Base-by-base conservation (phyloP, 2,797 vertebrate genomes). In the Pyrocephalus nanus region DNA sequence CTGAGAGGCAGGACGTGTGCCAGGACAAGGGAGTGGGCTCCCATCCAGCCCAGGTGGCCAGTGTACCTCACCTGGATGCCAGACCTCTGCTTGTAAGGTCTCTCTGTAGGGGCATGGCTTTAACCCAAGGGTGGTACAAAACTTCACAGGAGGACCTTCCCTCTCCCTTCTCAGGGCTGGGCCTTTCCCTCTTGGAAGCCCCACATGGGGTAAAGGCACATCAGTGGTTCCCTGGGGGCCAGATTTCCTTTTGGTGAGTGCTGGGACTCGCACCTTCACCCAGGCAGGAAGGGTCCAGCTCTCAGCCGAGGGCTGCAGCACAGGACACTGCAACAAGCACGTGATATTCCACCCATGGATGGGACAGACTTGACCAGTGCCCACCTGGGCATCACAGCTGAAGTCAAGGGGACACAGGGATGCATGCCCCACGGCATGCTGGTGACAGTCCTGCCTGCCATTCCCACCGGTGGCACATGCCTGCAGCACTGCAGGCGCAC, bases 391-490 rank as follows among this genome's bases (percentile, higher is more conserved):
- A 1, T 6, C 2, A 21, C 30, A 40, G 55, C 43, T 7, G 14
- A 79, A 60, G 23, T 22, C 43, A 36, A 51, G 19, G 48, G 51
- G 32, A 57, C 40, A 45, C 0, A 2, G 30, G 51, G 43, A 34
- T 42, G 64, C 0, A 1, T 1, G 3, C 7, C 19, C 19, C 4
- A 4, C 60, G 40, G 51, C 65, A 57, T 1, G 2, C 2, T 1
- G 2, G 36, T 11, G 26, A 73, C 32, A 55, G 34, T 71, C 62
- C 66, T 70, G 67, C 36, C 48, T 0, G 1, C 38, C 55, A 27
- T 34, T 60, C 32, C 34, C 23, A 66, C 7, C 0, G 0, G n/a
- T 2, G 9, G 53, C 21, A 69, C 25, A 15, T 0, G 0, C 45
- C 22, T 67, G 61, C 43, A 70, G 64, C 38, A 58, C 51, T 1